Evolutionary conservation across 1,140 invertebrate species (phyloP), one percentile per base, ranked within the genome.

Genomic region (Lordiphosa mommai): DNA sequence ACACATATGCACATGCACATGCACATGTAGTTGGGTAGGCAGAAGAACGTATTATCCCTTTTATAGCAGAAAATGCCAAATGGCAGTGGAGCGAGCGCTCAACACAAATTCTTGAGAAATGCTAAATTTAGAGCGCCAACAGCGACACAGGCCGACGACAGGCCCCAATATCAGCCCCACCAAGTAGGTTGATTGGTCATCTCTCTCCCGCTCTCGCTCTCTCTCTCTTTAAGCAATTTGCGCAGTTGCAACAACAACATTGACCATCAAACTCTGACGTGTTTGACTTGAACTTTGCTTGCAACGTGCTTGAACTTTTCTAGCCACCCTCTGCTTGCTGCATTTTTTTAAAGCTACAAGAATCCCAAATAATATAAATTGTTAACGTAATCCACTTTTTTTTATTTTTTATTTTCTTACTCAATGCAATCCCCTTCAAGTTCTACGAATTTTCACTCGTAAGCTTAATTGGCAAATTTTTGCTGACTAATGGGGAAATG

Each of bases 171-270:
- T 20, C 53, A 43, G 47, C 49, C 58, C 61, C 68, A 49, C 59
- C 46, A 80, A 84, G 72, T 86, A 86, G 82, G 82, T 86, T 86
- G 82, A 86, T 86, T 86, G 76, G 82, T 86, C 82, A 86, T 86
- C 27, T 43, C 23, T 33, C 10, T n/a, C 12, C 5, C 20, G 48
- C 30, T 12, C 17, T 43, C 23, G 13, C 6, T 37, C n/a, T 23
- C 37, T 47, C 34, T 33, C n/a, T 8, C 34, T 20, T 33, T 70
- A 38, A 82, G 59, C 71, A 82, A 80, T 80, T 71, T 82, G 76
- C 76, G 74, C 70, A 82, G 74, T 74, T 80, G 74, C 76, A 46
- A 57, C 34, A 69, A 60, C 44, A 59, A 30, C 40, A 68, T 50
- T 53, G 48, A 37, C 37, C 41, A 59, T 37, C 32, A 60, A 66